Conservation (phyloP, 2,888 invertebrate genomes). For the Ctena decussata region DNA sequence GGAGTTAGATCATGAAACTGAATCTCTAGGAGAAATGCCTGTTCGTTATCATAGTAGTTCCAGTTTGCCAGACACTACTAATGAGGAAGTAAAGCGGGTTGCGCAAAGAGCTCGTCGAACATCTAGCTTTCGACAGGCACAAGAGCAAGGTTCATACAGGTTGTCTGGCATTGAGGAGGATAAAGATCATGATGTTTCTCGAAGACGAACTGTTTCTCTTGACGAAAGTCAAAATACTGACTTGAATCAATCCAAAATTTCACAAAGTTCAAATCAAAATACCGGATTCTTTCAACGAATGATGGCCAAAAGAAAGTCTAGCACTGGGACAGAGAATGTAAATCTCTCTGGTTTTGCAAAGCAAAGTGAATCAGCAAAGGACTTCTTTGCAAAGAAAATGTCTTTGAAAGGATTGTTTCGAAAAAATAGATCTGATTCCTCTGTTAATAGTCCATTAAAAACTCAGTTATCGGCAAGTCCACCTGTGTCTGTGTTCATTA, state of each 20-base stretch:
- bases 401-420: conserved; percentile 68
- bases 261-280: conserved; percentile 61
- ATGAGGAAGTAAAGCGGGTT: conserved; percentile 53
- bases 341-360: conserved; percentile 47
- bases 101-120: conserved; percentile 61
- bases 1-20: conserved; percentile 50
- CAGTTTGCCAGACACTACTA: conserved; percentile 60
- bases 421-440: conserved; percentile 64
- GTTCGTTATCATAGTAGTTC: conserved; percentile 53
- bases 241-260: conserved; percentile 29
- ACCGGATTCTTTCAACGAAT: conserved; percentile 77
- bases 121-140: conserved; percentile 72
- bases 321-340: conserved; percentile 60
- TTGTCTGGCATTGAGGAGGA: conserved; percentile 55
- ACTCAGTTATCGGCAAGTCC: conserved; percentile 59
- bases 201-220: conserved; percentile 31
- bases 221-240: conserved; percentile 39
- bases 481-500: conserved; percentile 69
- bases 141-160: conserved; percentile 58
- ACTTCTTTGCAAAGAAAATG: conserved; percentile 68
- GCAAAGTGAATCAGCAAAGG: conserved; percentile 66
- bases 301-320: conserved; percentile 73
- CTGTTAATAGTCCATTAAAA: conserved; percentile 51
- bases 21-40: conserved; percentile 16
- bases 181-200: conserved; percentile 31